These are phyloP conservation scores for Hydropsyche betteni DNA, from an alignment of 2,888 invertebrate species.

Conservation along the genomic window DNA sequence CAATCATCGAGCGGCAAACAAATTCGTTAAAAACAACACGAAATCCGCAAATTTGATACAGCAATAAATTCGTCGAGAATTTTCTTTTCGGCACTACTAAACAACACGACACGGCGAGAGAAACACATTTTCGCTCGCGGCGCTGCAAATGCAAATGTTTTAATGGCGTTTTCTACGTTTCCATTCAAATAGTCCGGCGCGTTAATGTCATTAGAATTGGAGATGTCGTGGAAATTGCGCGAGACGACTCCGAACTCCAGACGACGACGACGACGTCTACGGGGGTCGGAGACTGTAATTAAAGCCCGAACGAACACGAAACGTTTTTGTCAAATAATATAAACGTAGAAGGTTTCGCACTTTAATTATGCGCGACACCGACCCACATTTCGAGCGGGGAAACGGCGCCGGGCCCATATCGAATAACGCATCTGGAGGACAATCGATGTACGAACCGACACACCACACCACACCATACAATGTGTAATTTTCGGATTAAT, in stretches of 20 bases:
- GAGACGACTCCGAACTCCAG: neutral
- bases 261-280: neutral
- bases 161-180: conserved; percentile 32
- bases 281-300: neutral
- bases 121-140: conserved; percentile 16
- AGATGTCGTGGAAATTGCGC: conserved; percentile 26
- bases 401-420: neutral
- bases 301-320: neutral
- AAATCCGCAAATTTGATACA: no score
- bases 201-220: conserved; percentile 33
- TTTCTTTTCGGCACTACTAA: neutral
- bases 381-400: neutral
- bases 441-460: no score
- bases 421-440: neutral
- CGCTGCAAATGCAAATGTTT: conserved; percentile 23
- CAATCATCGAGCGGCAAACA: no score
- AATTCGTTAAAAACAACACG: no score
- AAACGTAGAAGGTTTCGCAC: neutral
- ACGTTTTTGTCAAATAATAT: conserved; percentile 19
- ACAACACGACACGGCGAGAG: neutral
- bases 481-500: neutral
- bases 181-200: conserved; percentile 25
- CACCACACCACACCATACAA: no score
- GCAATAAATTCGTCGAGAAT: neutral
- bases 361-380: neutral